Conservation (phyloP, 2,113 vertebrate genomes). For the Bucco capensis region DNA sequence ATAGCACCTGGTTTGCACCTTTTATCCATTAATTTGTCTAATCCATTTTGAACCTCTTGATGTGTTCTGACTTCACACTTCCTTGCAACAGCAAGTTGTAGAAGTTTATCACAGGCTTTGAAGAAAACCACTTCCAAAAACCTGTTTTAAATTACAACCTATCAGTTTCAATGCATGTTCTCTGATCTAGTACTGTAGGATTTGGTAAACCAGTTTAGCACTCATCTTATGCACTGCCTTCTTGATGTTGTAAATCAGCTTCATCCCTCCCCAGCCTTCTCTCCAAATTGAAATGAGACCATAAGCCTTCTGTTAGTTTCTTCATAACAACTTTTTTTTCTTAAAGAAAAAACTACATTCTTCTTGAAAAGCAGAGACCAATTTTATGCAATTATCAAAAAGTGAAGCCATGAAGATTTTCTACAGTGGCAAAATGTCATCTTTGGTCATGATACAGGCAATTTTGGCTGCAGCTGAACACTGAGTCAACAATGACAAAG, state of each 20-base stretch:
- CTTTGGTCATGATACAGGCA: neutral
- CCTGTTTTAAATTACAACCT: neutral
- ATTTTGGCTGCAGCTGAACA: neutral
- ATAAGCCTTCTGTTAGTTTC: neutral
- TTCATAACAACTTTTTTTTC: neutral
- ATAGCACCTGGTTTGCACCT: neutral
- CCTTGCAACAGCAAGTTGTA: neutral
- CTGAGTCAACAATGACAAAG: neutral
- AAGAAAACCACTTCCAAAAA: neutral
- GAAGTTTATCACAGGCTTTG: neutral
- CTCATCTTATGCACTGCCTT: neutral
- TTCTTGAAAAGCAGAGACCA: neutral
- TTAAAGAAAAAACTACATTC: fast-evolving
- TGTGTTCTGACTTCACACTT: neutral
- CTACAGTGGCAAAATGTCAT: neutral
- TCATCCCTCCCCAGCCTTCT: neutral
- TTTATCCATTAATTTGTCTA: constrained; percentile 15
- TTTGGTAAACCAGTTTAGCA: neutral
- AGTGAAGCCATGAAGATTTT: neutral
- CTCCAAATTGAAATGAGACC: neutral
- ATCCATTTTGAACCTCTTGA: neutral
- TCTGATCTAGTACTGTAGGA: neutral
- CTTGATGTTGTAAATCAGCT: neutral
- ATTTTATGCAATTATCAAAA: neutral
- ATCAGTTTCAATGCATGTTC: neutral